Conservation (phyloP, 2,113 vertebrate genomes). For the Chionodraco myersi region DNA sequence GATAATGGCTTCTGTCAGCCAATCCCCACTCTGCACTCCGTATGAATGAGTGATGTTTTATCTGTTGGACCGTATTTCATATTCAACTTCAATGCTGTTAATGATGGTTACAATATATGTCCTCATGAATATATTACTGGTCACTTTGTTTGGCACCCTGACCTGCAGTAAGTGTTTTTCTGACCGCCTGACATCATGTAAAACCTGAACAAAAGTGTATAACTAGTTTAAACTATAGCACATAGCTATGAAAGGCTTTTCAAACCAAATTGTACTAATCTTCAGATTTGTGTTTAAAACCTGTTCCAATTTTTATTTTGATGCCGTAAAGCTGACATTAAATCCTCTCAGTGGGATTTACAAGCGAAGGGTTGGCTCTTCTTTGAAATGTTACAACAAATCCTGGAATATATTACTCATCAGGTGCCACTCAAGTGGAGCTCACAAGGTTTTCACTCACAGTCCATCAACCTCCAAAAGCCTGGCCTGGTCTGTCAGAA, state of each 20-base stretch:
- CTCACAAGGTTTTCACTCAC: background rate
- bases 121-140: background rate
- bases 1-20: constrained; percentile 42
- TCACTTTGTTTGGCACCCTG: background rate
- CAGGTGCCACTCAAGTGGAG: constrained; percentile 9
- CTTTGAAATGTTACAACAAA: constrained; percentile 19
- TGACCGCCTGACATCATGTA: background rate
- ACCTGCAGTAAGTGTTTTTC: background rate
- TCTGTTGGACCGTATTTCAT: constrained; percentile 20
- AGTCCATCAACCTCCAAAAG: background rate
- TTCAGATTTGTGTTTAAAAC: background rate
- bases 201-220: background rate
- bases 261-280: background rate
- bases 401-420: constrained; percentile 21
- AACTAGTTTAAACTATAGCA: background rate
- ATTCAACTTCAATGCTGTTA: constrained; percentile 9
- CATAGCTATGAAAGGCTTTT: constrained; percentile 1
- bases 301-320: background rate
- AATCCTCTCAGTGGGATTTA: constrained; percentile 19
- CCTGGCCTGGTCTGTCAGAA: background rate
- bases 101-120: background rate
- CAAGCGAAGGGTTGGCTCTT: background rate
- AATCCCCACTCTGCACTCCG: background rate
- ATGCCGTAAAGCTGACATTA: constrained; percentile 15
- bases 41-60: constrained; percentile 8